Evolutionary conservation across 2,888 invertebrate genomes (phyloP).

Genomic region (Bibio marci): DNA sequence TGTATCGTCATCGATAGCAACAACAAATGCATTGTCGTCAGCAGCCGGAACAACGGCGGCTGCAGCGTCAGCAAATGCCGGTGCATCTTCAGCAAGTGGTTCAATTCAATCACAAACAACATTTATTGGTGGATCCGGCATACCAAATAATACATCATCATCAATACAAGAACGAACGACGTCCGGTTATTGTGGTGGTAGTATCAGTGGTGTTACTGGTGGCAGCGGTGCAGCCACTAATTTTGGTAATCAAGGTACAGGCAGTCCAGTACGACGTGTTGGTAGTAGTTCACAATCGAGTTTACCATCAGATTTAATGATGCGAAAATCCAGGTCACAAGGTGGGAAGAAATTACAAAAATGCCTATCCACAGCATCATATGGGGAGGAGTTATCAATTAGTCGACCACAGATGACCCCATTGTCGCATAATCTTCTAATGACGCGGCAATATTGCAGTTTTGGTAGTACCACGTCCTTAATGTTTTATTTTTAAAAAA

Average conservation of each 20-base stretch:
- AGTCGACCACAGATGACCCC: slow-evolving; percentile 20
- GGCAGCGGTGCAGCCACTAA: slow-evolving; percentile 13
- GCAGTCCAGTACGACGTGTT: slow-evolving; percentile 4
- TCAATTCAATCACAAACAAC: slow-evolving; percentile 4
- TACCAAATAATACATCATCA: neutral
- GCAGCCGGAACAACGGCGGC: slow-evolving; percentile 5
- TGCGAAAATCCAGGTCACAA: slow-evolving; percentile 83
- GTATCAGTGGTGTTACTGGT: slow-evolving; percentile 10
- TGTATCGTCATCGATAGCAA: slow-evolving; percentile 9
- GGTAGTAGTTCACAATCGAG: slow-evolving; percentile 3
- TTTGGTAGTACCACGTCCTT: slow-evolving; percentile 59
- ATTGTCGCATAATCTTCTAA: slow-evolving; percentile 44
- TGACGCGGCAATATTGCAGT: slow-evolving; percentile 87
- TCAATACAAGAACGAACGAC: neutral
- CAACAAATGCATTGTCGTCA: slow-evolving; percentile 8
- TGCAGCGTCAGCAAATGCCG: slow-evolving; percentile 12
- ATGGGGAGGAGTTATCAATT: slow-evolving; percentile 44
- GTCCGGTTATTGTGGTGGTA: slow-evolving; percentile 10
- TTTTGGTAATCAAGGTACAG: slow-evolving; percentile 4
- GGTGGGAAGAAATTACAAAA: slow-evolving; percentile 88
- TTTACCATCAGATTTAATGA: slow-evolving; percentile 30
- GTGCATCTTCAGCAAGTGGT: slow-evolving; percentile 4
- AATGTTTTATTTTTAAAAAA: neutral
- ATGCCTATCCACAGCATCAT: slow-evolving; percentile 77
- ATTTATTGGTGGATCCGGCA: slow-evolving; percentile 6